Evolutionary conservation across 2,888 invertebrate species (phyloP), one percentile per base, ranked within the genome.

Genomic region (Lutraria lutraria): DNA sequence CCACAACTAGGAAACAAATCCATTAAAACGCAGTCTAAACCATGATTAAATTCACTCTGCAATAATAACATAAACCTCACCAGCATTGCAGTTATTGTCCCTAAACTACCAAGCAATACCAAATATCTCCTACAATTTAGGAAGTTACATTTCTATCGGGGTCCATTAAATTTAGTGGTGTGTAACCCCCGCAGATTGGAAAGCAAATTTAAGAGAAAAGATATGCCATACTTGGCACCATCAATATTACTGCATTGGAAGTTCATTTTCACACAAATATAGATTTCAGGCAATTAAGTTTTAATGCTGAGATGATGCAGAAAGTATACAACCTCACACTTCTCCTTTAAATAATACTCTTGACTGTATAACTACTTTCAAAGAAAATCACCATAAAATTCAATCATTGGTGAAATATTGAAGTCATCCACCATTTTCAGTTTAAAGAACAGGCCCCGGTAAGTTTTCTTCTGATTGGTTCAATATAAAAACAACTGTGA

Each of bases 61-160:
- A n/a, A 68, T 68, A 68, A 68, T 68, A n/a, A 68, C n/a, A 68
- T 68, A 68, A 68, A 25, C 63, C 63, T 68, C 21, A 13, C 12
- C 25, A n/a, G 63, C 25, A 0, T 13, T 21, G 63, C 63, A 13
- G 63, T 12, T 25, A 68, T 68, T 68, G 63, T 68, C 63, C 63
- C 12, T 6, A 25, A 68, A 68, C 63, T 68, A 68, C 25, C 25
- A 25, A 68, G 63, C 25, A n/a, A 68, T 25, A 25, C n/a, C 21
- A 25, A 68, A 68, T 25, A 68, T 68, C 63, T 68, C 63, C 25
- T 25, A 68, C n/a, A 63, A 12, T n/a, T 25, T 68, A 12, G 63
- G 25, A 68, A 68, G 6, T 68, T 25, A 68, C 63, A 21, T 21
- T 68, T 68, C 63, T 68, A 25, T 25, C 0, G 63, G 63, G 63